Evolutionary conservation across 30 jellyfish, hydroid and myxozoan genomes (phyloP).

Genomic region (Pelagia noctiluca): DNA sequence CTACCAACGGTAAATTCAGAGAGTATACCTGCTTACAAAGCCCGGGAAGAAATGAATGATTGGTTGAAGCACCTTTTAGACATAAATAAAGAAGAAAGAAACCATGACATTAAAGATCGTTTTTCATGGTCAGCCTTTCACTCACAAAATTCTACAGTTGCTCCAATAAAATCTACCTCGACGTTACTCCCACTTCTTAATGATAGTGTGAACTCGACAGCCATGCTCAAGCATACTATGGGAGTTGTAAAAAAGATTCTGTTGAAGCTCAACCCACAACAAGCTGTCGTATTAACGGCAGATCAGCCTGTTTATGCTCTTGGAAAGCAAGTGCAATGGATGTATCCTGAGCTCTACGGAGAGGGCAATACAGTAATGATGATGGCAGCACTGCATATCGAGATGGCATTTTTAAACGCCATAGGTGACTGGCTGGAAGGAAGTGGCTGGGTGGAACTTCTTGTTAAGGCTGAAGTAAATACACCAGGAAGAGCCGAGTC

Average conservation of each 20-base stretch:
- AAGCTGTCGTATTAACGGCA: constrained; percentile 14
- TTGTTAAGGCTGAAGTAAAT: no score
- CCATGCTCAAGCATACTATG: constrained; percentile 54
- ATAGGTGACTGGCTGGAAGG: no score
- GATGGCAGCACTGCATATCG: no score
- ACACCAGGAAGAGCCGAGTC: no score
- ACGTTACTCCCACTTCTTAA: constrained; percentile 33
- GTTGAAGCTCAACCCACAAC: constrained; percentile 37
- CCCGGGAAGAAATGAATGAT: constrained; percentile 4
- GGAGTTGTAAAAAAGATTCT: constrained; percentile 20
- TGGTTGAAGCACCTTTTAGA: background rate
- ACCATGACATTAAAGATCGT: background rate
- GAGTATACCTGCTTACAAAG: background rate
- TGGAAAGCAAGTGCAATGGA: no score
- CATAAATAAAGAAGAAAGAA: background rate
- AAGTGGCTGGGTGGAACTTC: no score
- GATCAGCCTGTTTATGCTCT: no score
- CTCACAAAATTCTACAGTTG: background rate
- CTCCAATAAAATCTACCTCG: constrained; percentile 1
- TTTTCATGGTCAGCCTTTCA: constrained; percentile 5
- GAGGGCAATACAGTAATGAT: no score
- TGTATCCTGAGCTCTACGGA: no score
- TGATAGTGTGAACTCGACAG: constrained; percentile 53
- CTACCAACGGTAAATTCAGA: constrained; percentile 10
- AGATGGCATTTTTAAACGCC: no score